Evolutionary conservation across 2,113 vertebrate genomes (phyloP).

Genomic region (Callorhinus ursinus): DNA sequence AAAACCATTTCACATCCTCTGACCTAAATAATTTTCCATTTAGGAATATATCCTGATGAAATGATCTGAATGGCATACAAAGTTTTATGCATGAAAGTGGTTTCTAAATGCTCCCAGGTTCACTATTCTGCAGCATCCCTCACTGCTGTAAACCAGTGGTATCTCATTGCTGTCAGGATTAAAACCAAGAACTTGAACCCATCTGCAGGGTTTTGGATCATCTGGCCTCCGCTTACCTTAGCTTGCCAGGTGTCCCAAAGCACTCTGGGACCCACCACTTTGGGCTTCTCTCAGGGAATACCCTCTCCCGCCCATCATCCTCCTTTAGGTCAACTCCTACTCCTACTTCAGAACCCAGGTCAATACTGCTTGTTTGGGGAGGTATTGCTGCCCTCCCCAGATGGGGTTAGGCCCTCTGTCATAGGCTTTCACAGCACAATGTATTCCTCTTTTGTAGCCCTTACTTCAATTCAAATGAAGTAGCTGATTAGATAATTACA

Average conservation of each 20-base stretch:
- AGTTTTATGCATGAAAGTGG: neutral
- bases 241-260: neutral
- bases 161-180: neutral
- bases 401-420: no score
- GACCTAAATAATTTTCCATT: neutral
- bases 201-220: neutral
- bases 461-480: neutral
- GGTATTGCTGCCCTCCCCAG: neutral
- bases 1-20: neutral
- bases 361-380: neutral
- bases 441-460: neutral
- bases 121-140: neutral
- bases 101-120: neutral
- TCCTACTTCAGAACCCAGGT: neutral
- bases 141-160: neutral
- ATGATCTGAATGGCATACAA: neutral
- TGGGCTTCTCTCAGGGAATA: neutral
- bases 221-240: neutral
- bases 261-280: neutral
- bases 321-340: neutral
- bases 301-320: neutral
- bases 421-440: neutral
- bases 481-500: neutral
- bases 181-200: neutral
- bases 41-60: neutral